These are phyloP conservation scores for Dipodomys spectabilis DNA, from an alignment of 2,113 vertebrate species.

Conservation along the genomic window DNA sequence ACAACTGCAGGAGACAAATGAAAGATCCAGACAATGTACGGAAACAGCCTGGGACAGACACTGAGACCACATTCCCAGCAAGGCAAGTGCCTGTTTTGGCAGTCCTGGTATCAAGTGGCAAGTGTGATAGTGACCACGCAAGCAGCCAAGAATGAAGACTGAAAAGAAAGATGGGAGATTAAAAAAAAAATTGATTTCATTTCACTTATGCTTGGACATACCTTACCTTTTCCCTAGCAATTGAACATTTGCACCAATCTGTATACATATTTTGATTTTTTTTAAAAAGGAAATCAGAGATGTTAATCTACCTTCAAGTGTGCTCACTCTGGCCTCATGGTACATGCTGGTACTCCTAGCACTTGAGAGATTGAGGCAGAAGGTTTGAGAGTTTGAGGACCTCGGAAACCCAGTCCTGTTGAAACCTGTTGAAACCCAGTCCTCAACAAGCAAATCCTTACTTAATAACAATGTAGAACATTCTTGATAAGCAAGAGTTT, in stretches of 20 bases:
- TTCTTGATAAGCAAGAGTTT: not conserved
- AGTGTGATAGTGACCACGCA: not conserved
- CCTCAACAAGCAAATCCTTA: not conserved
- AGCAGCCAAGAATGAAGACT: not conserved
- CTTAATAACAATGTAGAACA: not conserved
- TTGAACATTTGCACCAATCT: constrained; percentile 4
- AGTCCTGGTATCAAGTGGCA: not conserved
- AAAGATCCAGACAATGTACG: not conserved
- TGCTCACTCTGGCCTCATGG: too few species aligned
- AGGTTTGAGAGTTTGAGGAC: too few species aligned
- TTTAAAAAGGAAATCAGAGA: not conserved
- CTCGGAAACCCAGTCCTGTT: too few species aligned
- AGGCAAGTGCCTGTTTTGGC: not conserved
- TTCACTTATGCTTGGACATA: not conserved
- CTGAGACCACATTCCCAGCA: not conserved
- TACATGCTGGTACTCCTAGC: too few species aligned
- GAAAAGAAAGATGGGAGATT: not conserved
- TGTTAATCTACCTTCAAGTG: not conserved
- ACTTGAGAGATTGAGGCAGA: too few species aligned
- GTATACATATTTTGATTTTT: not conserved
- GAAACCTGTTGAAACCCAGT: too few species aligned
- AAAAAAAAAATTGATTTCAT: not conserved
- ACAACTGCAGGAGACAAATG: too few species aligned
- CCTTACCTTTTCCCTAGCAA: not conserved
- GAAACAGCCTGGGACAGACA: not conserved